phyloP scores from a whole-genome alignment of 2,888 invertebrate species.

The Aricia artaxerxes region DNA sequence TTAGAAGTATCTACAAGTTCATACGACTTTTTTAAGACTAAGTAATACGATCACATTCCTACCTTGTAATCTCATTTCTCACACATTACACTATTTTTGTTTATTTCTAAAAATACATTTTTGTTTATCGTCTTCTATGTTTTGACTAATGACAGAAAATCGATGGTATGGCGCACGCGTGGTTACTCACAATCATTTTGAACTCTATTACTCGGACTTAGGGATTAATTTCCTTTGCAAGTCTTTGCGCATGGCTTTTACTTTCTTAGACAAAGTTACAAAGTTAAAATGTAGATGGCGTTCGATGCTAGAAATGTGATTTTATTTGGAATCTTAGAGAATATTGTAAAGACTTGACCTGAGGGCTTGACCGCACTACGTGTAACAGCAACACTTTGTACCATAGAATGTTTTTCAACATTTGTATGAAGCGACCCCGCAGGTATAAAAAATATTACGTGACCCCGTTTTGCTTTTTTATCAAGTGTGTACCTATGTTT shows the following conservation, averaged over 20 bases:
- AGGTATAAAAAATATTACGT: too few species aligned
- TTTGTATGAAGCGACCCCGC: too few species aligned
- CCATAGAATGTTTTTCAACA: too few species aligned
- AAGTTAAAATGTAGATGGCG: constrained; percentile 22
- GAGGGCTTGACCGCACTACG: too few species aligned
- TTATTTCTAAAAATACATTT: constrained; percentile 33
- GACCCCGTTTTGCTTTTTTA: too few species aligned
- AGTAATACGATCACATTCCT: constrained; percentile 37
- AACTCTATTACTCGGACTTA: constrained; percentile 14
- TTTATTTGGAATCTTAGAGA: background rate
- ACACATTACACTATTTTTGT: constrained; percentile 39
- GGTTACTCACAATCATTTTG: constrained; percentile 39
- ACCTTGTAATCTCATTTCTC: constrained; percentile 62
- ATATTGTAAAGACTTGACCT: too few species aligned
- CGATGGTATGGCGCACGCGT: constrained; percentile 71
- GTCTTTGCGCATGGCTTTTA: constrained; percentile 58
- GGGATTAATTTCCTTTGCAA: constrained; percentile 40
- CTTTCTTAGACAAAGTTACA: background rate
- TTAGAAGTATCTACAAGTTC: too few species aligned
- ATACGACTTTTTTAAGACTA: too few species aligned
- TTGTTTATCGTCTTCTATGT: constrained; percentile 36
- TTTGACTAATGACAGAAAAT: constrained; percentile 57
- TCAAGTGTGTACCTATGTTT: too few species aligned
- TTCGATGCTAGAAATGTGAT: background rate
- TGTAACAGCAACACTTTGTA: too few species aligned